These are phyloP conservation scores for Bembecia ichneumoniformis DNA, from an alignment of 2,888 invertebrate genomes.

Conservation along the genomic window DNA sequence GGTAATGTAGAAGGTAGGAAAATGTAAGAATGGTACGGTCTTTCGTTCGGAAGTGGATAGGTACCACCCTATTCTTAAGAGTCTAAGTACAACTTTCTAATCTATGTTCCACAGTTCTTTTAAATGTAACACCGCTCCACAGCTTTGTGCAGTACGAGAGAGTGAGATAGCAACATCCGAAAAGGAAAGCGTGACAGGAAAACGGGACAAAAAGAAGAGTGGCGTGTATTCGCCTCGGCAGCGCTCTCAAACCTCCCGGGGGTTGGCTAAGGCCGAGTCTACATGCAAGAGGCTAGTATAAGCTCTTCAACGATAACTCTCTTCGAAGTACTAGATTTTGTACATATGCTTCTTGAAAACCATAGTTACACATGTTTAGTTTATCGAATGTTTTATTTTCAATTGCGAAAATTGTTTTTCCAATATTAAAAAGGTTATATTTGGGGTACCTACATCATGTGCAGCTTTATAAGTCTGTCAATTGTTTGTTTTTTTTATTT, in stretches of 20 bases:
- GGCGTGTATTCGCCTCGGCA: slow-evolving; percentile 39
- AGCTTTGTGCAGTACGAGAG: slow-evolving; percentile 18
- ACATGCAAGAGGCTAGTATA: slow-evolving; percentile 6
- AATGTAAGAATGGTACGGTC: too few relatives aligned
- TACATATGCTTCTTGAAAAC: too few relatives aligned
- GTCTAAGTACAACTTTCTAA: not conserved
- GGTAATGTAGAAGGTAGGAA: too few relatives aligned
- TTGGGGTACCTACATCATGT: too few relatives aligned
- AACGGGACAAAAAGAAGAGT: slow-evolving; percentile 47
- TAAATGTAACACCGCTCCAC: slow-evolving; percentile 13
- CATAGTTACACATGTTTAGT: too few relatives aligned
- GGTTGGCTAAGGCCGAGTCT: slow-evolving; percentile 23
- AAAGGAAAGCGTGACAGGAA: slow-evolving; percentile 55
- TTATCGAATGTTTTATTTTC: too few relatives aligned
- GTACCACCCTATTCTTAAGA: too few relatives aligned
- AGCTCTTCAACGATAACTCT: not conserved
- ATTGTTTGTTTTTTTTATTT: too few relatives aligned
- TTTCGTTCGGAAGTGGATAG: too few relatives aligned
- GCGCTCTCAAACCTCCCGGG: slow-evolving; percentile 29
- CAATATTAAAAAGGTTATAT: too few relatives aligned
- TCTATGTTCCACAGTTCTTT: not conserved
- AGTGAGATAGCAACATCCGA: slow-evolving; percentile 35
- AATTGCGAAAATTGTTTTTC: too few relatives aligned
- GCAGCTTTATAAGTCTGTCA: too few relatives aligned
- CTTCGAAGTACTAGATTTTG: not conserved